These are phyloP conservation scores for Piprites chloris DNA, from an alignment of 2,113 vertebrate genomes.

Conservation along the genomic window DNA sequence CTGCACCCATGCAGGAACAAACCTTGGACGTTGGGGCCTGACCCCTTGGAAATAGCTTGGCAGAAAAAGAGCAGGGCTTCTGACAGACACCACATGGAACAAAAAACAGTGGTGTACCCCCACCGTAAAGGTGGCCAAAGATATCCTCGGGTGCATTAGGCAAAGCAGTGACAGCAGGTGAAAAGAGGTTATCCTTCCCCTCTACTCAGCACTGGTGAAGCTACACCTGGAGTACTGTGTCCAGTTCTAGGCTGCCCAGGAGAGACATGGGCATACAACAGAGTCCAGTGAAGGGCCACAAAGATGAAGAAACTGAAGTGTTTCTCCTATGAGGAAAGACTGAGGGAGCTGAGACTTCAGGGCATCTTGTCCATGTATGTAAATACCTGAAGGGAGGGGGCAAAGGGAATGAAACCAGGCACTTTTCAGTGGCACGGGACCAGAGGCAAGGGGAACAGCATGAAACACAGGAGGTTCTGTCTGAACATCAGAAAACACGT, in stretches of 20 bases:
- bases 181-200: background rate
- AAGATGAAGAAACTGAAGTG: background rate
- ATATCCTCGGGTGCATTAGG: background rate
- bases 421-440: background rate
- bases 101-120: background rate
- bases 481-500: background rate
- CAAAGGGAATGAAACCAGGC: background rate
- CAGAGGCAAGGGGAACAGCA: background rate
- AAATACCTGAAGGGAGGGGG: background rate
- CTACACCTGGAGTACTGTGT: background rate
- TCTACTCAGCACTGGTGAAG: fast-evolving
- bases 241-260: background rate
- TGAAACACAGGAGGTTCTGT: background rate
- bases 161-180: background rate
- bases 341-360: background rate
- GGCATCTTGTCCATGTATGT: background rate
- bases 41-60: background rate
- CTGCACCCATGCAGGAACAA: background rate
- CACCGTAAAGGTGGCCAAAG: background rate
- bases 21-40: no score
- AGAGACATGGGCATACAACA: background rate
- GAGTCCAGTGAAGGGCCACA: background rate
- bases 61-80: background rate
- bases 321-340: background rate
- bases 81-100: background rate